Base-by-base conservation (phyloP, 2,888 invertebrate species). In the Scotopteryx bipunctaria region DNA sequence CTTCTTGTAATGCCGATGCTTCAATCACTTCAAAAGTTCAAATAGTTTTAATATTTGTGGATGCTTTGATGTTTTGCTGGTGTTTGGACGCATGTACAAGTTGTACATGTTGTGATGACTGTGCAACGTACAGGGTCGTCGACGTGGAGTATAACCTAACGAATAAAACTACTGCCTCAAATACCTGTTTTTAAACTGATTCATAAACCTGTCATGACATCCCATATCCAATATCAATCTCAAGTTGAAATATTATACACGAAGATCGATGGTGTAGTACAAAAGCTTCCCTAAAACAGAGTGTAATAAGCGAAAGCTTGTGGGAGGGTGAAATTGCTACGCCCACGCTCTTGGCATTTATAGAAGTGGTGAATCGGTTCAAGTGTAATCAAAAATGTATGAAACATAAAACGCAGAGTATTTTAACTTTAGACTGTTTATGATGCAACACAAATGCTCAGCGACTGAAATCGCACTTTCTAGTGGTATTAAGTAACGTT, bases 391-490 rank as follows among this genome's bases (percentile, higher is more conserved):
- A 29, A 48, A 31, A 42, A 29, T 35, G 13, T 40, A 43, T 43
- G 41, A 49, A 46, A 41, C 31, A 47, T 38, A 36, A 46, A 53
- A 45, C 17, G 19, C 32, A 44, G 37, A 51, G 32, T 32, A 52
- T 11, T 51, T 36, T 8, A 45, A 59, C 58, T 23, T 40, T 29
- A 62, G 62, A 55, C 66, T 72, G 66, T 73, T 76, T 75, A 73
- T 76, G 80, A 78, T 78, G 78, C 80, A 78, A 73, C 67, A 69
- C 73, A 73, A 72, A 76, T 75, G 67, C 71, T 76, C 70, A 71
- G 71, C 64, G 78, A 70, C 75, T 79, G 76, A 81, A 78, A 78
- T 79, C 77, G 73, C 73, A 77, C 82, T 83, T 83, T 83, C 83
- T 83, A 80, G 76, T 69, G 71, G 74, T 75, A 73, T 83, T 83